A percentile compares a stretch with the other conserved stretches of the same genome.
These are phyloP conservation scores for Alethe castanea DNA, from an alignment of 2,113 vertebrate genomes.

Conservation along the genomic window DNA sequence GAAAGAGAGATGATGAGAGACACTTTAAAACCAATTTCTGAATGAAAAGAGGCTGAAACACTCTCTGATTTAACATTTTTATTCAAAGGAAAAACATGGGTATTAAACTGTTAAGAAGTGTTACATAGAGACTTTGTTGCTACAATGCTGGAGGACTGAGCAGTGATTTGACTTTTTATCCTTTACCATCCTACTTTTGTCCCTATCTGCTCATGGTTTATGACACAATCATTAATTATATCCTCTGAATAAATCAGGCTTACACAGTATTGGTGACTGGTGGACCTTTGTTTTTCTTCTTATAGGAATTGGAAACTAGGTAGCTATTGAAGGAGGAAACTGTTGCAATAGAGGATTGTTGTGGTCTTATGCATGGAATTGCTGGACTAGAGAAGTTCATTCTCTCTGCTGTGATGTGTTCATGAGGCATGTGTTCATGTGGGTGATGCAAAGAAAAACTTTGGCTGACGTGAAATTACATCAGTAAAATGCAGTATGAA, in stretches of 20 bases:
- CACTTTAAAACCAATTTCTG: slow-evolving; percentile 43
- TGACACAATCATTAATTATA: not conserved
- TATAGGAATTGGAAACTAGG: not conserved
- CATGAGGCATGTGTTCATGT: not conserved
- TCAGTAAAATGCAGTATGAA: not conserved
- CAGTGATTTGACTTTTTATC: not conserved
- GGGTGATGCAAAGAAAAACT: not conserved
- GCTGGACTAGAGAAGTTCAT: not conserved
- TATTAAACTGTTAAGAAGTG: slow-evolving; percentile 19
- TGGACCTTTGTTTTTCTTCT: not conserved
- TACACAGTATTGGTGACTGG: not conserved
- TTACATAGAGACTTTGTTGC: not conserved
- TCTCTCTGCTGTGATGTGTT: not conserved
- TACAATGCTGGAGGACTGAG: not conserved
- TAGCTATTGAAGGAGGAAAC: not conserved
- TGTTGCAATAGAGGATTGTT: not conserved
- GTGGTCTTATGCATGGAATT: not conserved
- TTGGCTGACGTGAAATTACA: not conserved
- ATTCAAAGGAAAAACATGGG: not conserved
- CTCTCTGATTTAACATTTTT: slow-evolving; percentile 26
- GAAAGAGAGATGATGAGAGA: slow-evolving; percentile 19
- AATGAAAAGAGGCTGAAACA: slow-evolving; percentile 17
- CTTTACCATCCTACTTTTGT: not conserved
- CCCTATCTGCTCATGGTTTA: not conserved
- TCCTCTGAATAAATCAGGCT: not conserved